Conservation (phyloP, 2,797 vertebrate species). For the Cygnus olor region DNA sequence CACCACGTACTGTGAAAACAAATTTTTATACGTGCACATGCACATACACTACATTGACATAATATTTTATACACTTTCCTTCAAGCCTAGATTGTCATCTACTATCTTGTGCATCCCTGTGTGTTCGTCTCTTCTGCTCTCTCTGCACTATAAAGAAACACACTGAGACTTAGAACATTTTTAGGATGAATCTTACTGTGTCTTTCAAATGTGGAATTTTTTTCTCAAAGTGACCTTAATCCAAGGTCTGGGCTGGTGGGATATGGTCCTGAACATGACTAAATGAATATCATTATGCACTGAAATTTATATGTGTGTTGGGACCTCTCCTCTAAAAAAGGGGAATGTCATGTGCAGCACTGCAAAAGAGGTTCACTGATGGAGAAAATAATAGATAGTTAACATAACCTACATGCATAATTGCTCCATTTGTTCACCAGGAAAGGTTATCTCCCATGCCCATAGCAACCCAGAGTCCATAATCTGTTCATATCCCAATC, state of each 20-base stretch:
- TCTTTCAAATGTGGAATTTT: background rate
- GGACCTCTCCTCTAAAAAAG: background rate
- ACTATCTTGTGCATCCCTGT: background rate
- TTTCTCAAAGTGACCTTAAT: background rate
- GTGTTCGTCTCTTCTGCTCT: background rate
- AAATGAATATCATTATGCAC: background rate
- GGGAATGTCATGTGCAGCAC: background rate
- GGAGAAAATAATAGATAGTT: background rate
- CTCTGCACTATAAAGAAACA: background rate
- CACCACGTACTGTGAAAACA: background rate
- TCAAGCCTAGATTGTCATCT: background rate
- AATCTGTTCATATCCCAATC: background rate
- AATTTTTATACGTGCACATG: accelerated
- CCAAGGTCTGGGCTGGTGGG: background rate
- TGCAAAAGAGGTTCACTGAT: background rate
- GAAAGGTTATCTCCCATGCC: background rate
- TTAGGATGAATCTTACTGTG: background rate
- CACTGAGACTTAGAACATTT: background rate
- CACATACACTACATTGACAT: background rate
- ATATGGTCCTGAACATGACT: background rate
- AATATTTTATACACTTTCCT: background rate
- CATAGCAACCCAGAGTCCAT: background rate
- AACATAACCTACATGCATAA: background rate
- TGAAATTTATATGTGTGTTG: background rate
- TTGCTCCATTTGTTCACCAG: background rate